These are phyloP conservation scores for Synaphobranchus kaupii DNA, from an alignment of 2,797 vertebrate genomes.

Conservation along the genomic window DNA sequence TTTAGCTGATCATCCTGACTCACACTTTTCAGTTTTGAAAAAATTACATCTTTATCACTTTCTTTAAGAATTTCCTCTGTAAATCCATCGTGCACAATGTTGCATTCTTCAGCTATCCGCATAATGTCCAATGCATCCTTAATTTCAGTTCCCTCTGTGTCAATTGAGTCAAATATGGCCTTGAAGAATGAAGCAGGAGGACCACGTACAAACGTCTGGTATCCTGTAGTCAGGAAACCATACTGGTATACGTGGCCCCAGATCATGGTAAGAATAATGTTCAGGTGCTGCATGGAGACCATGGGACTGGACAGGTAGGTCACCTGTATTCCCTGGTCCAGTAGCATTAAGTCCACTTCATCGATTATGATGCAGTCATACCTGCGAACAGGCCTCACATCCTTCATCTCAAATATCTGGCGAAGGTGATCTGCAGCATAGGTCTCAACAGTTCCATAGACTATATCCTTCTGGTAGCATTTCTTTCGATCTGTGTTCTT, in stretches of 20 bases:
- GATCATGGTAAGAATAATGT: constrained; percentile 54
- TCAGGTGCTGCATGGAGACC: constrained; percentile 56
- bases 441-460: constrained; percentile 54
- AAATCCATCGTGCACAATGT: constrained; percentile 29
- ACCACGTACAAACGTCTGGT: constrained; percentile 28
- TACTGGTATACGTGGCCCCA: constrained; percentile 47
- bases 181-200: constrained; percentile 52
- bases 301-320: constrained; percentile 58
- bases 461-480: constrained; percentile 38
- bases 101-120: constrained; percentile 32
- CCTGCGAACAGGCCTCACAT: constrained; percentile 48
- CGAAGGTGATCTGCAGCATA: constrained; percentile 57
- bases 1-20: constrained; percentile 26
- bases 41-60: background rate
- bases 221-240: constrained; percentile 25
- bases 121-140: constrained; percentile 28
- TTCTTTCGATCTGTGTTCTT: constrained; percentile 21
- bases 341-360: constrained; percentile 58
- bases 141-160: constrained; percentile 30
- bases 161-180: constrained; percentile 44
- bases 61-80: constrained; percentile 14
- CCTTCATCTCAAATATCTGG: constrained; percentile 57
- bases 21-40: constrained; percentile 11
- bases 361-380: constrained; percentile 56
- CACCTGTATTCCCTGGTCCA: constrained; percentile 58